Percentiles rank a stretch among this genome's conserved stretches.
Evolutionary conservation across 2,113 vertebrate species (phyloP).

Genomic region (Herpailurus yagouaroundi): DNA sequence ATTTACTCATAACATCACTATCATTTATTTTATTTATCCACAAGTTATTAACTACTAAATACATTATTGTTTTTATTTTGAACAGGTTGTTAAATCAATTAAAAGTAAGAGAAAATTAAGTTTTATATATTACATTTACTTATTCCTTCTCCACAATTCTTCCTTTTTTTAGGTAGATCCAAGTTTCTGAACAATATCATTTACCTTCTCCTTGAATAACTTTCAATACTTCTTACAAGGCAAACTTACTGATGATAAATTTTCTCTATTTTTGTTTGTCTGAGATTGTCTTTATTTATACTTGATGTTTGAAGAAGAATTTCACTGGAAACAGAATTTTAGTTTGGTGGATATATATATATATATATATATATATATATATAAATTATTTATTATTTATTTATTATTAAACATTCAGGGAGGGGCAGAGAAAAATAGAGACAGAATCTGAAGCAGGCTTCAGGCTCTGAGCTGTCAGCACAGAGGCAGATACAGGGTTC

Average conservation of each 20-base stretch:
- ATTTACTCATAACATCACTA: neutral
- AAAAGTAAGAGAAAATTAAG: neutral
- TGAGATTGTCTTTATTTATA: neutral
- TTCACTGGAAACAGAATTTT: neutral
- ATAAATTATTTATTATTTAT: no score
- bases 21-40: neutral
- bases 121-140: neutral
- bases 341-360: neutral
- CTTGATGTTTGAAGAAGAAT: neutral
- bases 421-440: no score
- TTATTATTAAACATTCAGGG: no score
- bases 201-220: neutral
- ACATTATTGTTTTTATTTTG: neutral
- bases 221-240: neutral
- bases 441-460: no score
- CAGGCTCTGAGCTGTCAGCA: no score
- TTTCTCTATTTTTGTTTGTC: neutral
- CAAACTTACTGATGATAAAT: neutral
- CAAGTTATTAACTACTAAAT: neutral
- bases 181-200: neutral
- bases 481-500: no score
- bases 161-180: neutral
- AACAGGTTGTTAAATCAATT: neutral
- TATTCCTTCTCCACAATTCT: neutral
- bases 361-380: no score